Base-by-base conservation (phyloP, 2,113 vertebrate species). In the Istiophorus platypterus region DNA sequence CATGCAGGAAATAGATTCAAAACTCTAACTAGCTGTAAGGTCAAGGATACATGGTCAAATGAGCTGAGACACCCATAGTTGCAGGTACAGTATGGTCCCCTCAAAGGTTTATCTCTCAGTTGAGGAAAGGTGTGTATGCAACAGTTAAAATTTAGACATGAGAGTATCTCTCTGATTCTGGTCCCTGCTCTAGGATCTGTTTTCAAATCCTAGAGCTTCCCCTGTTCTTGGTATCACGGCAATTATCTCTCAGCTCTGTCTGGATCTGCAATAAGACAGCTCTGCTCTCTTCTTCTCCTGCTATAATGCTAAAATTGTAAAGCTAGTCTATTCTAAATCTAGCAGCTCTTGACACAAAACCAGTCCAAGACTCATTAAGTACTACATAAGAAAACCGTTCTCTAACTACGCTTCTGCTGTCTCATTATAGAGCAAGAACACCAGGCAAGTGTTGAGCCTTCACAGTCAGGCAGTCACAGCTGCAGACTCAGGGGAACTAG, bases 351-450 rank as follows among this genome's bases (percentile, higher is more conserved):
- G 61, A 54, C 57, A 81, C 76, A 65, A 78, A 87, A 65, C 52
- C 54, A 31, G 75, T 39, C 51, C 1, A 37, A 71, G 61, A 80
- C 76, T 88, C 71, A 87, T 90, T 88, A 88, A 65, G 76, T 31
- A 68, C 65, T 39, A 75, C 65, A 89, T 74, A 72, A 75, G 69
- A 80, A 84, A 84, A 85, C 61, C 67, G 65, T 39, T 85, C 82
- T 81, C 62, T 79, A 89, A 69, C 80, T 67, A 64, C 45, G 39
- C 82, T 61, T 72, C 68, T 81, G 67, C 85, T 78, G 87, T 89
- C 88, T 92, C 85, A 90, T 92, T 92, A 91, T 80, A 66, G 61
- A 49, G 70, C 24, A 54, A 69, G 81, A 86, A 75, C 61, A 85
- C 52, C 22, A 47, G 68, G 64, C 34, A 47, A 81, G 78, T 52